Evolutionary conservation across 37 sponge, comb jelly and placozoan species (phyloP), one percentile per base, ranked within the genome.

Genomic region (Aphrocallistes beatrix): DNA sequence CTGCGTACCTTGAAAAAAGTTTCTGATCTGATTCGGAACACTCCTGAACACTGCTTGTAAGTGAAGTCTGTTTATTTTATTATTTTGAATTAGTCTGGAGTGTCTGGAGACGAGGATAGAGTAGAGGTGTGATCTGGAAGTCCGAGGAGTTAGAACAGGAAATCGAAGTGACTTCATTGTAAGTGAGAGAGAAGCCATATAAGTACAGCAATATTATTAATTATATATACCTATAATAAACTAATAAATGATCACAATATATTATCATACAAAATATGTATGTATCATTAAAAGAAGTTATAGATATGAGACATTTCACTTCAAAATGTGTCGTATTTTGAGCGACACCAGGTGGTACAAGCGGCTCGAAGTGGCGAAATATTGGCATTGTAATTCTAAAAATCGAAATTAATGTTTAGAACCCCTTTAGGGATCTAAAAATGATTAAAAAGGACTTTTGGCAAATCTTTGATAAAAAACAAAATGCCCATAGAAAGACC

Each of bases 121-220:
- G 75, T 32, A 60, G 3, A 19, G 10, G 28, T 60, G 8, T 32
- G 8, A 60, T 19, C 21, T 47, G 49, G 17, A 25, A 30, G n/a
- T 60, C n/a, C 28, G 75, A 25, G 6, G 25, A 60, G 17, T 60
- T 19, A 28, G 8, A 6, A 3, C 28, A 60, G 75, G 6, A 25
- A 30, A 25, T 60, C 75, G 17, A 25, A 60, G 3, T 60, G n/a
- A 60, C n/a, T 28, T 60, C 75, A 60, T 25, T 60, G 75, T 60
- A 19, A 60, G 75, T 13, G 75, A 60, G 1, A 60, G 75, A 60
- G 75, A 60, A 60, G 75, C 75, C 75, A 60, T 60, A 19, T 60
- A 6, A 25, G 8, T 60, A 30, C 45, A n/a, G n/a, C n/a, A n/a
- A n/a, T 42, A 42, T 16, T 42, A 16, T 16, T 42, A 42, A 42